phyloP scores from a whole-genome alignment of 2,113 vertebrate genomes.

The Odocoileus virginianus region DNA sequence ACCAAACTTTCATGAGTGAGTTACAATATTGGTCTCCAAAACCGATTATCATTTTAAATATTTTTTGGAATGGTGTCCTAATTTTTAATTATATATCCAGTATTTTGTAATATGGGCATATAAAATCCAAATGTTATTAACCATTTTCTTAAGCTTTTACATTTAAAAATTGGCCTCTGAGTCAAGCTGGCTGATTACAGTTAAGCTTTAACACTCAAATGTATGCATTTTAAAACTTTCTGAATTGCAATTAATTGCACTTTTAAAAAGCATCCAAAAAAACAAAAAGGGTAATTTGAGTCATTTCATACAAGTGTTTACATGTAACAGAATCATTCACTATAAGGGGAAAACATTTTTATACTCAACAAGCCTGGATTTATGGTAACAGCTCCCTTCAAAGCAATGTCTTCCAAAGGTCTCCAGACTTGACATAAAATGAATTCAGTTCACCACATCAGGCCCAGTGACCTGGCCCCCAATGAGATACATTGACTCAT shows the following conservation, averaged over 20 bases:
- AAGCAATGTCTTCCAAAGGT: background rate
- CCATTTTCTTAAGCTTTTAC: background rate
- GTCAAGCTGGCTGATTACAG: background rate
- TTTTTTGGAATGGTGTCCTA: background rate
- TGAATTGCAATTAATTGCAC: background rate
- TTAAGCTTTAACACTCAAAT: background rate
- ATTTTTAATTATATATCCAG: background rate
- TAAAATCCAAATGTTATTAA: background rate
- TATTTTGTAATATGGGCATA: background rate
- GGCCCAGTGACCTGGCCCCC: conserved; percentile 31
- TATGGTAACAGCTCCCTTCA: background rate
- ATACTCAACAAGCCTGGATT: background rate
- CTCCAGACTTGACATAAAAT: background rate
- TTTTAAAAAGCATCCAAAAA: background rate
- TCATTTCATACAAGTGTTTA: background rate
- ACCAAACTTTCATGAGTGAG: background rate
- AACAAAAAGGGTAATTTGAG: background rate
- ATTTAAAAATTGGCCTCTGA: background rate
- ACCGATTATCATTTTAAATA: background rate
- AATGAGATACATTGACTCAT: background rate
- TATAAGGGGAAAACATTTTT: background rate
- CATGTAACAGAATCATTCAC: background rate
- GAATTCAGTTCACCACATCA: conserved; percentile 1
- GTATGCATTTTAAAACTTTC: background rate
- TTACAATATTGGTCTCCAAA: background rate